Evolutionary conservation across 2,113 vertebrate genomes (phyloP).

Genomic region (Phylloscopus trochilus): DNA sequence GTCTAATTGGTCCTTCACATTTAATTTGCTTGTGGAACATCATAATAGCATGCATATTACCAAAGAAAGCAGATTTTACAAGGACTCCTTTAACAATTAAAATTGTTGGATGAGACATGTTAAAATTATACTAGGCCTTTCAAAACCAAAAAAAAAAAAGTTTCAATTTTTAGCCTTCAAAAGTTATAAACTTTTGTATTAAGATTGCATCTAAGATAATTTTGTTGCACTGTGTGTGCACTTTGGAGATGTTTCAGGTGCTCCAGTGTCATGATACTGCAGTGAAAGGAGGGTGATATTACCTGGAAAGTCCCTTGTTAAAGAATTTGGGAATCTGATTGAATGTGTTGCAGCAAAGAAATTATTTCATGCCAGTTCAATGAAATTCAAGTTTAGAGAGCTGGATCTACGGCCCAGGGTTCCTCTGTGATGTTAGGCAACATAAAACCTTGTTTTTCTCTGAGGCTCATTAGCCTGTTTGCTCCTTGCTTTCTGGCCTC

Average conservation of each 20-base stretch:
- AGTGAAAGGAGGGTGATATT: neutral
- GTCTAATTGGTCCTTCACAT: neutral
- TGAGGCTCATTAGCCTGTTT: neutral
- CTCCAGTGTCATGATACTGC: neutral
- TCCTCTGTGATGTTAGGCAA: neutral
- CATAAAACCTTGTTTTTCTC: neutral
- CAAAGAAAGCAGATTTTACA: constrained; percentile 10
- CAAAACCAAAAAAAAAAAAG: neutral
- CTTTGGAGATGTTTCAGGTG: neutral
- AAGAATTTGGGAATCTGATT: neutral
- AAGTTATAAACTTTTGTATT: neutral
- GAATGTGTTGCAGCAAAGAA: neutral
- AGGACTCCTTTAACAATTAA: neutral
- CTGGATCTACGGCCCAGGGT: neutral
- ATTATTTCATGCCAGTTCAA: neutral
- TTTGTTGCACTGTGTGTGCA: neutral
- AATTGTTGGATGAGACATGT: neutral
- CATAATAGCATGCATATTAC: neutral
- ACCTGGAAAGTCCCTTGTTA: neutral
- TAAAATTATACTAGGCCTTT: neutral
- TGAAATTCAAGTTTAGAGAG: neutral
- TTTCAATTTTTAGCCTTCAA: neutral
- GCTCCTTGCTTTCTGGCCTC: neutral
- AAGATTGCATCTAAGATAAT: neutral
- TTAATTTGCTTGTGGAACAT: constrained; percentile 10